Base-by-base conservation (phyloP, 2,888 invertebrate genomes). In the Acanthosoma haemorrhoidale region DNA sequence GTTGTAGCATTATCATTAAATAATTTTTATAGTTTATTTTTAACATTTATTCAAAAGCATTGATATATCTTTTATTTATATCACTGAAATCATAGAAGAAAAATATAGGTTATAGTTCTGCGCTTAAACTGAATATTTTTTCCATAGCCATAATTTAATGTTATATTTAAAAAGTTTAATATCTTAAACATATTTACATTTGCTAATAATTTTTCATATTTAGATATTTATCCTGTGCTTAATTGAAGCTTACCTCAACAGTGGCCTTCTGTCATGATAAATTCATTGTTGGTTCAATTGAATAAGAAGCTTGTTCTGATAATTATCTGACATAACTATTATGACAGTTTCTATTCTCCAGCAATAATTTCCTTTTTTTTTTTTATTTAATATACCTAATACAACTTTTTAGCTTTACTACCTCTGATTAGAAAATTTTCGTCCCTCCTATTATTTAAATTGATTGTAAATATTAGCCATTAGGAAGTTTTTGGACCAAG, bases 401-500 rank as follows among this genome's bases (percentile, higher is more conserved):
- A n/a, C n/a, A 51, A n/a, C 4, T n/a, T 25, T 25, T 25, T 51
- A 51, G 51, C 51, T 51, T 51, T 51, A 51, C 51, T 51, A 51
- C 51, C 51, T 51, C 51, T 51, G 4, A 51, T 51, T 25, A 51
- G 6, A 29, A 51, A 51, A 51, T 51, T 2, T 13, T 51, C n/a
- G 6, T 25, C 18, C 18, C 29, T 25, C 25, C 29, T 51, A n/a
- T 29, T 43, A 43, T 21, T 51, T 29, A 51, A 25, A 25, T 59
- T 18, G 32, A 32, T 59, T 59, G 16, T 59, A 59, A 29, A 32
- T 59, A 61, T 25, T 66, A 66, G 66, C 15, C 34, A 25, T 32
- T 67, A 57, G 51, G 51, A 34, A 64, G 31, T 67, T 57, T 67
- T 67, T 43, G 67, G 67, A 67, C 67, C 67, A 67, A 67, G 43